A percentile compares a stretch with the other conserved stretches of the same genome.
Evolutionary conservation across 2,113 vertebrate species (phyloP).

Genomic region (Tyto alba): DNA sequence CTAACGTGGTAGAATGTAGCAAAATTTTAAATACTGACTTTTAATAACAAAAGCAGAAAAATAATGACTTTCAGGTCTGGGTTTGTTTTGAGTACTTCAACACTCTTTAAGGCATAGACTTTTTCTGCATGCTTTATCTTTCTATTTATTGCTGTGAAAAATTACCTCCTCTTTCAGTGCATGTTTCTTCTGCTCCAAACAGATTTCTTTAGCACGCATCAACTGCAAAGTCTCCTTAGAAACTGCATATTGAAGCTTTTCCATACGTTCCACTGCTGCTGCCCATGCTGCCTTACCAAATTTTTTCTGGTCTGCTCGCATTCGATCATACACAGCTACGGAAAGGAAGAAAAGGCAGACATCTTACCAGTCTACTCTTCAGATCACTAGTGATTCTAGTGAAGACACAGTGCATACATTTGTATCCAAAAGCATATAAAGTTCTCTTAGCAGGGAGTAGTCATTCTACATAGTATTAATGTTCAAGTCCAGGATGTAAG

Average conservation of each 20-base stretch:
- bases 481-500: not conserved
- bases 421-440: not conserved
- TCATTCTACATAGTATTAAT: not conserved
- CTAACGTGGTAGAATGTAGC: not conserved
- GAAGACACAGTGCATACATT: not conserved
- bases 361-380: not conserved
- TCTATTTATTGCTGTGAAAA: not conserved
- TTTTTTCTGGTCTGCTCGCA: constrained; percentile 93
- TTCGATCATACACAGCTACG: constrained; percentile 89
- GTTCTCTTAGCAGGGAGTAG: not conserved
- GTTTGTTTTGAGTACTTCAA: not conserved
- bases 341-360: not conserved
- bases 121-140: not conserved
- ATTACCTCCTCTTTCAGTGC: constrained; percentile 90
- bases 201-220: constrained; percentile 97
- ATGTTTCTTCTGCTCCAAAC: constrained; percentile 94
- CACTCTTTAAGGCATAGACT: not conserved
- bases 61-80: not conserved
- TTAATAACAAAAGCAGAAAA: not conserved
- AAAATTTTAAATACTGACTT: not conserved
- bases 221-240: constrained; percentile 96
- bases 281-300: constrained; percentile 94
- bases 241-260: constrained; percentile 90
- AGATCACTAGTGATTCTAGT: not conserved
- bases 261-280: constrained; percentile 91